These are phyloP conservation scores for Chloropsis hardwickii DNA, from an alignment of 2,113 vertebrate genomes.

Conservation along the genomic window DNA sequence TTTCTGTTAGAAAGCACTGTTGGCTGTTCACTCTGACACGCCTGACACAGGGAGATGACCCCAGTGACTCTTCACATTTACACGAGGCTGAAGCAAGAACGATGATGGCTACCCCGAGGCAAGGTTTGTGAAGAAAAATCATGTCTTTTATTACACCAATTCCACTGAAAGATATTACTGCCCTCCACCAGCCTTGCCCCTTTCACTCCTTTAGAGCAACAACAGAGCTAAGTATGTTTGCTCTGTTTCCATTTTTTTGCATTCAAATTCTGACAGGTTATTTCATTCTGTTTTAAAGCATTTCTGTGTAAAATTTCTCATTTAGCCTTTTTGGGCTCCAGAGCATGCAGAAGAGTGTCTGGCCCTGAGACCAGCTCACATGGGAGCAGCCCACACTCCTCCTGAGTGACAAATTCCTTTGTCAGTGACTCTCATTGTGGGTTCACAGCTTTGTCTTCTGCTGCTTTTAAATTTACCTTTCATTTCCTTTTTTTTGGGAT, in stretches of 20 bases:
- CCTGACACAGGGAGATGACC: fast-evolving
- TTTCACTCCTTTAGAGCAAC: neutral
- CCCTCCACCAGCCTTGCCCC: neutral
- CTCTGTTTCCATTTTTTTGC: neutral
- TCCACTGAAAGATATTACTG: neutral
- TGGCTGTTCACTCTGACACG: neutral
- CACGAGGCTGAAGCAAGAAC: neutral
- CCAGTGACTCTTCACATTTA: neutral
- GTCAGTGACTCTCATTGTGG: fast-evolving
- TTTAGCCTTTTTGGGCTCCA: fast-evolving
- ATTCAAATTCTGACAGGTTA: neutral
- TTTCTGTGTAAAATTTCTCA: neutral
- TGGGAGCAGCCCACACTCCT: fast-evolving
- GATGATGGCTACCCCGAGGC: neutral
- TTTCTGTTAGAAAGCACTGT: neutral
- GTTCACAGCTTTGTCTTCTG: no score
- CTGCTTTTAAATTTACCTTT: fast-evolving
- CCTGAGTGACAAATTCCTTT: neutral
- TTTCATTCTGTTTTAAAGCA: neutral
- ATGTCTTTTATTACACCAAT: neutral
- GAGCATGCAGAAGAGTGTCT: fast-evolving
- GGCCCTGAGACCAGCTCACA: fast-evolving
- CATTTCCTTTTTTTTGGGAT: neutral
- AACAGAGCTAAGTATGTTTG: neutral
- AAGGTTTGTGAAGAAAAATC: neutral